phyloP scores from a whole-genome alignment of 2,113 vertebrate genomes.

The Heliornis fulica region DNA sequence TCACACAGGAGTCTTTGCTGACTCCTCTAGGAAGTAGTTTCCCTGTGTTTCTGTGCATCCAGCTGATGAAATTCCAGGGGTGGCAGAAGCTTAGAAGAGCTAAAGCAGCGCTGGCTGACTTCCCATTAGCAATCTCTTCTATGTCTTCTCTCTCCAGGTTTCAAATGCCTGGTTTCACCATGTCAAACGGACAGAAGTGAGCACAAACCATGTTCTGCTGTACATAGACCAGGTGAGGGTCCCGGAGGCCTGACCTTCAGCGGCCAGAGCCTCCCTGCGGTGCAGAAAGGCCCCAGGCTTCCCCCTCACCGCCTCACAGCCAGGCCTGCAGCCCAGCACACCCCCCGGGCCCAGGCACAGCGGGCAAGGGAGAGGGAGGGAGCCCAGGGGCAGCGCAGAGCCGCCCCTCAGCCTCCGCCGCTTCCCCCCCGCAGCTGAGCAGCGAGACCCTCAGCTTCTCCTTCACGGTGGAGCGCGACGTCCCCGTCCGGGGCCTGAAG shows the following conservation, averaged over 20 bases:
- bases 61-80: neutral
- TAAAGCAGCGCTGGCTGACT: neutral
- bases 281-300: neutral
- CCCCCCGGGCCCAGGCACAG: accelerated
- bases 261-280: neutral
- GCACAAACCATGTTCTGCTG: slow-evolving; percentile 1
- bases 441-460: slow-evolving; percentile 32
- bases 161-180: neutral
- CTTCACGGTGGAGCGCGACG: slow-evolving; percentile 69
- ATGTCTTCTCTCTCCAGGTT: neutral
- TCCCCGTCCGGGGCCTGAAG: slow-evolving; percentile 75
- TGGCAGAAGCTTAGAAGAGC: neutral
- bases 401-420: neutral
- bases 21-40: neutral
- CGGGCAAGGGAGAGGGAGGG: accelerated
- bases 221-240: slow-evolving; percentile 2
- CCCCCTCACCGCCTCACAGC: neutral
- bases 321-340: neutral
- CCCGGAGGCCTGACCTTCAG: neutral
- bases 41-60: neutral
- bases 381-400: too few species aligned
- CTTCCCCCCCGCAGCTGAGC: slow-evolving; percentile 48
- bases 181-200: slow-evolving; percentile 12
- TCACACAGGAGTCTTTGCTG: neutral
- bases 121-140: neutral